Evolutionary conservation across 2,888 invertebrate genomes (phyloP).

Genomic region (Hartigia nigra): DNA sequence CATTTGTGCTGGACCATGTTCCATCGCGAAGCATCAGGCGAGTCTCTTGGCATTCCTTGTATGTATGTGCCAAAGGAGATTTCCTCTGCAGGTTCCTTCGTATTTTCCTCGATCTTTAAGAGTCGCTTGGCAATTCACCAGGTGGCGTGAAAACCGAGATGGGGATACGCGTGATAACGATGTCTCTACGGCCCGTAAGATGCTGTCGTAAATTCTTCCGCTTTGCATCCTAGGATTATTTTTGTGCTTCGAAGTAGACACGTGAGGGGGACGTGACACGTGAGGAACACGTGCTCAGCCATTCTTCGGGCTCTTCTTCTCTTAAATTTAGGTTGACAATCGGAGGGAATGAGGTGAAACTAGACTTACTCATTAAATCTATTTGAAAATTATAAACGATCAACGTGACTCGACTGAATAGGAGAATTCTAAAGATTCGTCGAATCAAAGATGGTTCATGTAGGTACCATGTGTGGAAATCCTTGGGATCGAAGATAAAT

Average conservation of each 20-base stretch:
- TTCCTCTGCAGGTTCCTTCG: background rate
- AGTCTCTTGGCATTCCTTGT: background rate
- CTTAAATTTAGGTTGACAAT: background rate
- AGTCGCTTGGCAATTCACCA: background rate
- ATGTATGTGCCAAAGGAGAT: background rate
- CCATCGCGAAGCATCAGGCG: background rate
- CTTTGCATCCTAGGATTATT: background rate
- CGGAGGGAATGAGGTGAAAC: background rate
- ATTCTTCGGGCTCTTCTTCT: background rate
- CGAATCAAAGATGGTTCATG: background rate
- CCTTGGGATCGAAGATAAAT: slow-evolving; percentile 15
- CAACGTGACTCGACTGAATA: background rate
- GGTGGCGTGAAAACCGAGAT: background rate
- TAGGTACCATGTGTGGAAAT: background rate
- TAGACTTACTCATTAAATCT: background rate
- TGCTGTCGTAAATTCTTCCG: background rate
- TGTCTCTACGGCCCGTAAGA: background rate
- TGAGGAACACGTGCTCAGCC: background rate
- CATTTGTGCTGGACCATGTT: slow-evolving; percentile 44
- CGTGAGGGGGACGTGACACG: background rate
- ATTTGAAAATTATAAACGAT: background rate
- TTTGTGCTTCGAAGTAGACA: background rate
- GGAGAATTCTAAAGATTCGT: background rate
- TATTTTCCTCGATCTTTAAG: background rate
- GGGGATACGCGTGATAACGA: background rate